A percentile compares a stretch with the other conserved stretches of the same genome.
These are phyloP conservation scores for Battus philenor DNA, from an alignment of 1,140 invertebrate species.

Conservation along the genomic window DNA sequence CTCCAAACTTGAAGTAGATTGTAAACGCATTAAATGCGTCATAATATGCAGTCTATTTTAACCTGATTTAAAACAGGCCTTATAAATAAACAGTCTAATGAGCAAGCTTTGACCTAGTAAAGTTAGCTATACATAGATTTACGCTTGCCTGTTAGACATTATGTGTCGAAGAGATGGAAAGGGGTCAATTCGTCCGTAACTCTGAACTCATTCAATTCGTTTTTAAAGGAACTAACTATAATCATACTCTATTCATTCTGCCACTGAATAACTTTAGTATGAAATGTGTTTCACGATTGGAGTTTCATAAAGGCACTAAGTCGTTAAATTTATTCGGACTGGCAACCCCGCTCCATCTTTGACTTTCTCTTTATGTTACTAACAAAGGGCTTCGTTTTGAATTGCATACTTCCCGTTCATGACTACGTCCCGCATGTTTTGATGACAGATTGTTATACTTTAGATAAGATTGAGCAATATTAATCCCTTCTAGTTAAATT, in stretches of 20 bases:
- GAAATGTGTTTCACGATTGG: constrained; percentile 30
- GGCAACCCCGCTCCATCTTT: constrained; percentile 6
- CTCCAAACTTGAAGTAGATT: no score
- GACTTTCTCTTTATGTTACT: constrained; percentile 1
- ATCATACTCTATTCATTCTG: constrained; percentile 36
- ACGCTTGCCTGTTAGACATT: no score
- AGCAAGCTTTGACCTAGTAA: no score
- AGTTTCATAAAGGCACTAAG: constrained; percentile 5
- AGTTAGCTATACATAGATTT: no score
- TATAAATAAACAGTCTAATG: no score
- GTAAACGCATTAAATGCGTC: no score
- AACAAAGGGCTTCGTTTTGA: constrained; percentile 3
- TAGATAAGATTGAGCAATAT: background rate
- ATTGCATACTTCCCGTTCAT: constrained; percentile 14
- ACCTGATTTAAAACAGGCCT: no score
- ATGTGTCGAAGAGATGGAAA: constrained; percentile 1
- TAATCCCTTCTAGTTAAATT: no score
- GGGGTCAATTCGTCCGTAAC: constrained; percentile 21
- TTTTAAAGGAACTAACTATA: constrained; percentile 50
- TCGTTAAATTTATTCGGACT: constrained; percentile 1
- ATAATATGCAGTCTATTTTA: no score
- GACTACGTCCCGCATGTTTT: constrained; percentile 12
- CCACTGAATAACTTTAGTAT: constrained; percentile 26
- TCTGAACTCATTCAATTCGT: constrained; percentile 27
- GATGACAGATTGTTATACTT: constrained; percentile 1